Percentiles rank a stretch among this genome's conserved stretches.
Conservation (phyloP, 2,113 vertebrate genomes). For the Apodemus speciosus region DNA sequence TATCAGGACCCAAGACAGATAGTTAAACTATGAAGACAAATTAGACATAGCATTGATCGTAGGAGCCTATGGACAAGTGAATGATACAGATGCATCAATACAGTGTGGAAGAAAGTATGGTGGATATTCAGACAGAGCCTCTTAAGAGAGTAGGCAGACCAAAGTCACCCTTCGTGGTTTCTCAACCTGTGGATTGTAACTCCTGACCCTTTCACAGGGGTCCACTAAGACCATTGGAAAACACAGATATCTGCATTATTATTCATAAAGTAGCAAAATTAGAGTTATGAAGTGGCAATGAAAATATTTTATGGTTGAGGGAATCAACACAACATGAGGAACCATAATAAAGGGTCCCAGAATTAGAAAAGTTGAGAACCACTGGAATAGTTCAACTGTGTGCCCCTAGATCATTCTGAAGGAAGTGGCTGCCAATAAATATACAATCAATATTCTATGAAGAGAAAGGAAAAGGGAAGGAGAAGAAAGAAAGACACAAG, state of each 20-base stretch:
- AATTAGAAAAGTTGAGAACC: neutral
- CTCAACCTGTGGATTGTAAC: neutral
- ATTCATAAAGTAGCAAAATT: neutral
- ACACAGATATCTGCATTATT: neutral
- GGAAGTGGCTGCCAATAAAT: neutral
- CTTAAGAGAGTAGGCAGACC: neutral
- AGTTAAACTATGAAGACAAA: slow-evolving; percentile 9
- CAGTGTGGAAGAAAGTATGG: neutral
- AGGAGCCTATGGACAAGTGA: neutral
- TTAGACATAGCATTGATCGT: neutral
- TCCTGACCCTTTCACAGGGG: neutral
- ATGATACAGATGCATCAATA: neutral
- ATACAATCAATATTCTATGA: neutral
- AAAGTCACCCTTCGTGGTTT: neutral
- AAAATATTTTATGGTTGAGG: neutral
- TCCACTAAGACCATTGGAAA: neutral
- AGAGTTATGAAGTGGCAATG: neutral
- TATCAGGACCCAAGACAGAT: neutral
- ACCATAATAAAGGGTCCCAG: neutral
- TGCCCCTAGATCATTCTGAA: neutral
- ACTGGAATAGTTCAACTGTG: neutral
- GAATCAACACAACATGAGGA: neutral
- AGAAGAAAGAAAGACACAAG: neutral
- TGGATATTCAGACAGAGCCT: neutral
- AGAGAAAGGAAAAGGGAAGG: neutral